Conservation (phyloP, 2,113 vertebrate species). For the Lycocorax pyrrhopterus region DNA sequence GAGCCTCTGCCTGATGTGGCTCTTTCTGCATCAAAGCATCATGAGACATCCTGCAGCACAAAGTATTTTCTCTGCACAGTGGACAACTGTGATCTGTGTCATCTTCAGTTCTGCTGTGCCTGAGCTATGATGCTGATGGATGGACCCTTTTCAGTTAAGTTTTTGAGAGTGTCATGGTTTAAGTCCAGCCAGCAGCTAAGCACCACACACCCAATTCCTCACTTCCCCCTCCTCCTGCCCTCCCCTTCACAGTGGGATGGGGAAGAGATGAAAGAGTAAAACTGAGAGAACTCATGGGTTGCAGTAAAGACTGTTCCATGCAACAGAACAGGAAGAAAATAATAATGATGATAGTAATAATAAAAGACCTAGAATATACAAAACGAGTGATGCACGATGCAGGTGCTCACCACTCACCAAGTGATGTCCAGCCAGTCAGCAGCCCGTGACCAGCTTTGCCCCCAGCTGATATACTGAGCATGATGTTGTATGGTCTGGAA, state of each 20-base stretch:
- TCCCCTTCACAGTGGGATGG: not conserved
- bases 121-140: not conserved
- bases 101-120: not conserved
- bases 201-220: not conserved
- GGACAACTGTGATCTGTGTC: not conserved
- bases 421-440: not conserved
- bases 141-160: not conserved
- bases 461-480: not conserved
- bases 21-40: not conserved
- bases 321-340: not conserved
- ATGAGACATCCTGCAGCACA: not conserved
- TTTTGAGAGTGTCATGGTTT: not conserved
- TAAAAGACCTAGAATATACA: not conserved
- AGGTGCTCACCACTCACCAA: not conserved
- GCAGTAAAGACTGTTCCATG: not conserved
- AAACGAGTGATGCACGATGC: accelerated
- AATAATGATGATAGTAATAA: not conserved
- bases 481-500: not conserved
- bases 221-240: not conserved
- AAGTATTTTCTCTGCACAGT: not conserved
- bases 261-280: not conserved
- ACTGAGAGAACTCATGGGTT: not conserved
- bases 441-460: not conserved
- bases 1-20: not conserved
- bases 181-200: not conserved